Base-by-base conservation (phyloP, 2,888 invertebrate genomes). In the Andrena bucephala region DNA sequence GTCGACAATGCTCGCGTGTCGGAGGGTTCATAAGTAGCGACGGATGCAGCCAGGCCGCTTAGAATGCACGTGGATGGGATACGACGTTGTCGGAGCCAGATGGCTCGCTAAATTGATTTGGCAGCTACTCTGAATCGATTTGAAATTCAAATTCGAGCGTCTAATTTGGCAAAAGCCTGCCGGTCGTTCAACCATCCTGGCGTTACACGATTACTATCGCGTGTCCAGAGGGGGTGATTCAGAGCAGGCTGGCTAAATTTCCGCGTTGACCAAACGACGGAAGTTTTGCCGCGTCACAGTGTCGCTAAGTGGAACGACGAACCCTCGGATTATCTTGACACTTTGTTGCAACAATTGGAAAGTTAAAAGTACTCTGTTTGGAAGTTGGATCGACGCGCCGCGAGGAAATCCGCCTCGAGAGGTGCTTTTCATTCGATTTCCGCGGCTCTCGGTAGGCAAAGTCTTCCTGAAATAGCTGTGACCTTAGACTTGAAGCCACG, bases 401-500 rank as follows among this genome's bases (percentile, higher is more conserved):
- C 62, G 24, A 16, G 42, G 8, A n/a, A 20, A 20, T 13, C 16
- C 27, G 24, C 2, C 24, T 2, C 10, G 10, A 24, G 52, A 29
- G 3, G 50, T 60, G 52, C 50, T 68, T 68, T 62, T 76, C 66
- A 62, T 74, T 82, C 62, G 66, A 62, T 62, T 66, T 10, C 33
- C 74, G 20, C 2, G 54, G 57, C 60, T 31, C 33, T 48, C 42
- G 60, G 60, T 65, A 67, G 77, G 80, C 62, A 68, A 74, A 65
- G 69, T 72, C 54, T 60, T 80, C 73, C 72, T 69, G 67, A 84
- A 83, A 85, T 85, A 85, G 54, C 80, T 77, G 50, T 84, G 85
- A 85, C 84, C 85, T 84, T 85, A 85, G 80, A 77, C 85, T 84
- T 83, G 84, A 84, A 84, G 84, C 83, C 84, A 84, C 77, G 77